Conservation (phyloP, 1,140 invertebrate species). For the Drosophila serrata region DNA sequence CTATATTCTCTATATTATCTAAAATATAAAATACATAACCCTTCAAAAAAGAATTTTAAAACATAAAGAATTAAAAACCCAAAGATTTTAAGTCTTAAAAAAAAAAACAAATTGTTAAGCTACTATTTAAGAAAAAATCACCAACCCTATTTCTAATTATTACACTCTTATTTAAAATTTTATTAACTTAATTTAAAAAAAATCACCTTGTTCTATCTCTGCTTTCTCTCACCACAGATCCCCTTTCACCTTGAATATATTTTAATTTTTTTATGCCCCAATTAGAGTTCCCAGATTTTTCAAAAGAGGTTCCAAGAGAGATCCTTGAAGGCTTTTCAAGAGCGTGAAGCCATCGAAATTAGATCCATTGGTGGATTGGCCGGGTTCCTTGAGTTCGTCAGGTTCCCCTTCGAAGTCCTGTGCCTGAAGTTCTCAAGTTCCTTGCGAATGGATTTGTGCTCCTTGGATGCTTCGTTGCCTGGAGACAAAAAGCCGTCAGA, state of each 20-base stretch:
- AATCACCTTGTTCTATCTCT: neutral
- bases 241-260: neutral
- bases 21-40: no score
- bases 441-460: neutral
- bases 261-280: slow-evolving; percentile 6
- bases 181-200: neutral
- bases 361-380: slow-evolving; percentile 29
- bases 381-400: slow-evolving; percentile 2
- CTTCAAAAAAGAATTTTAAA: no score
- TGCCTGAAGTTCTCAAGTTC: neutral
- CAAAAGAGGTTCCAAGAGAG: neutral
- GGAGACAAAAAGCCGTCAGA: slow-evolving; percentile 57
- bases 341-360: slow-evolving; percentile 26
- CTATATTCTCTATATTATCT: no score
- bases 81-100: no score
- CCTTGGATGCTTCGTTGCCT: slow-evolving; percentile 56
- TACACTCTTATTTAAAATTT: neutral
- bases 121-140: no score
- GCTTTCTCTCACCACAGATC: no score
- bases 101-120: no score
- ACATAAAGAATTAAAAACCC: no score
- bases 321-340: slow-evolving; percentile 8
- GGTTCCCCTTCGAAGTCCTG: slow-evolving; percentile 2
- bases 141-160: no score
- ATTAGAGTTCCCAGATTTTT: slow-evolving; percentile 1